Conservation (phyloP, 2,888 invertebrate species). For the Ferdinandea cuprea region DNA sequence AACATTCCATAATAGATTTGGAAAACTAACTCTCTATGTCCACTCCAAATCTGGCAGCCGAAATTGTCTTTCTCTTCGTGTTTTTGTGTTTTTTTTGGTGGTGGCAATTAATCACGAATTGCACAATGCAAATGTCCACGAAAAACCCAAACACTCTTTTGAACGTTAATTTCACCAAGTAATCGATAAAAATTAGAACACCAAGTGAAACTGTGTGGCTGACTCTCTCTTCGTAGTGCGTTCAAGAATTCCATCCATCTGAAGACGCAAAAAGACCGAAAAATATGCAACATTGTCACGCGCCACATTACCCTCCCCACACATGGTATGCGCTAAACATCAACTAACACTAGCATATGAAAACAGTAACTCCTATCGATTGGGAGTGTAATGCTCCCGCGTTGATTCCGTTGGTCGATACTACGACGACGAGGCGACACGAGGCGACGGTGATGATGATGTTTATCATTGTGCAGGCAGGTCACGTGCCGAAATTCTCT, state of each 20-base stretch:
- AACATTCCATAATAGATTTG: constrained; percentile 37
- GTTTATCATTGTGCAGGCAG: constrained; percentile 27
- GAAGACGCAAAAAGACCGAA: constrained; percentile 39
- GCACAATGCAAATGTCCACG: constrained; percentile 16
- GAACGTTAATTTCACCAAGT: constrained; percentile 44
- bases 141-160: not conserved
- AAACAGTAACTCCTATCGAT: constrained; percentile 56
- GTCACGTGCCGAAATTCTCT: constrained; percentile 68
- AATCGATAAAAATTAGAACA: constrained; percentile 72
- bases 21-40: constrained; percentile 70
- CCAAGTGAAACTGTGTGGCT: constrained; percentile 61
- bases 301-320: constrained; percentile 53
- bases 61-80: constrained; percentile 43
- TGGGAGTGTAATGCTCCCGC: constrained; percentile 71
- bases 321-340: constrained; percentile 51
- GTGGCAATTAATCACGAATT: constrained; percentile 14
- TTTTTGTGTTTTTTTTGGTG: not conserved
- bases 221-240: constrained; percentile 61
- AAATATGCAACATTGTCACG: constrained; percentile 70
- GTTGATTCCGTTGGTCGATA: constrained; percentile 62
- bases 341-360: constrained; percentile 24
- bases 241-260: constrained; percentile 58
- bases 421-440: constrained; percentile 26
- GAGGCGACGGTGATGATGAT: not conserved
- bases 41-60: constrained; percentile 48